Percentiles rank a stretch among this genome's conserved stretches.
phyloP scores from a whole-genome alignment of 2,797 vertebrate species.

The Anolis apletophallus region DNA sequence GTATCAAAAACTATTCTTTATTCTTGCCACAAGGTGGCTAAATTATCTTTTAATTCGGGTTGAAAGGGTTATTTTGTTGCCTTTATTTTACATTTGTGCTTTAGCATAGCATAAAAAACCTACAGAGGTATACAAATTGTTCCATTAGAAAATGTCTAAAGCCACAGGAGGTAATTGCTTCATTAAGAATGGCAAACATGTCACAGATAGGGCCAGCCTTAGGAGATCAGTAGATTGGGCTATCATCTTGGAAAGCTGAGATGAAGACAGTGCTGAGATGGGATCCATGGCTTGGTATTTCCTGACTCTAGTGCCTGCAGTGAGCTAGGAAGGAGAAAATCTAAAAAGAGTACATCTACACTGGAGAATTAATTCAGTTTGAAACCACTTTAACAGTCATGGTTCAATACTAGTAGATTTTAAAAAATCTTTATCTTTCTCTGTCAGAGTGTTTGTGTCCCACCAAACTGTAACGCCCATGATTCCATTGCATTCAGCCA shows the following conservation, averaged over 20 bases:
- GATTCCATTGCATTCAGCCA: too few species aligned
- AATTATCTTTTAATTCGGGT: slow-evolving; percentile 30
- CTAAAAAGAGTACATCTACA: too few species aligned
- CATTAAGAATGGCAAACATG: neutral
- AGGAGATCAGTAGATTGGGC: neutral
- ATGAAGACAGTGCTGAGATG: neutral
- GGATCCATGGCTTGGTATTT: neutral
- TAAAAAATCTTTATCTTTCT: too few species aligned
- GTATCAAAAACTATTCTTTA: slow-evolving; percentile 63
- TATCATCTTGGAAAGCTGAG: neutral
- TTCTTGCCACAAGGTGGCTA: slow-evolving; percentile 76
- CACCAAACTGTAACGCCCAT: too few species aligned
- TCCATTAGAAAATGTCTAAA: neutral
- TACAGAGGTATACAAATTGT: neutral
- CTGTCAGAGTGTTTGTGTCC: too few species aligned
- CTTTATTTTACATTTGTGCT: slow-evolving; percentile 1
- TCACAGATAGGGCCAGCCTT: neutral
- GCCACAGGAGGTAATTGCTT: neutral
- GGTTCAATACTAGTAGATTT: too few species aligned
- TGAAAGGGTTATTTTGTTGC: neutral
- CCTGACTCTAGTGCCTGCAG: neutral
- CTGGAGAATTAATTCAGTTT: too few species aligned
- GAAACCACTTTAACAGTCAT: too few species aligned
- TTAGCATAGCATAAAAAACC: neutral
- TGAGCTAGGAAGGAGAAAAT: neutral